phyloP scores from a whole-genome alignment of 1,140 invertebrate genomes.

The Coelopa frigida region DNA sequence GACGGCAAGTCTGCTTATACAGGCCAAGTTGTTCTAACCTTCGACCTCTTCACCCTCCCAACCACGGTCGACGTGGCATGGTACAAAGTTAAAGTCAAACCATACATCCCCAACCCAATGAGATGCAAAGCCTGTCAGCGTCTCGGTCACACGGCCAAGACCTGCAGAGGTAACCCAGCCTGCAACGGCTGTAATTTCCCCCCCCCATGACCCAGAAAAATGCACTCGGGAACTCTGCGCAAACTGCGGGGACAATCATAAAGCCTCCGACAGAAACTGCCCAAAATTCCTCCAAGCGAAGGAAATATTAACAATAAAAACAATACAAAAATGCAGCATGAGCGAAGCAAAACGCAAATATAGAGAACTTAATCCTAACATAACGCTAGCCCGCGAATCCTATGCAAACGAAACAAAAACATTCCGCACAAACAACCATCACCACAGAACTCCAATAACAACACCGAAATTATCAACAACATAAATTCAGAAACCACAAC shows the following conservation, averaged over 20 bases:
- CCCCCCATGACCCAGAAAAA: not conserved
- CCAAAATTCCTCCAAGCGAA: constrained; percentile 3
- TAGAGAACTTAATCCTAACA: not conserved
- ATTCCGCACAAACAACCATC: too few relatives aligned
- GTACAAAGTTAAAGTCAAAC: constrained; percentile 5
- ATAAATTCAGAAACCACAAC: too few relatives aligned
- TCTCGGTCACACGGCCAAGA: constrained; percentile 3
- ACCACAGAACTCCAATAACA: too few relatives aligned
- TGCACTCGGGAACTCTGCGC: constrained; percentile 2
- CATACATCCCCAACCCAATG: constrained; percentile 9
- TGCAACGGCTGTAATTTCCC: constrained; percentile 7
- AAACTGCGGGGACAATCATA: too few relatives aligned
- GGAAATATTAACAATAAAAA: constrained; percentile 8
- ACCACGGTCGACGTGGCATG: constrained; percentile 1
- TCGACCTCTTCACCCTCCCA: constrained; percentile 1
- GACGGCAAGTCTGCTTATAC: not conserved
- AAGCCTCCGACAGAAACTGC: constrained; percentile 5
- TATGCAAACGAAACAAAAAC: too few relatives aligned
- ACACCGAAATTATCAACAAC: too few relatives aligned
- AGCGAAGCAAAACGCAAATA: constrained; percentile 1
- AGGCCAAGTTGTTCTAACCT: too few relatives aligned
- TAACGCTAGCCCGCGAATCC: too few relatives aligned
- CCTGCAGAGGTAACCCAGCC: not conserved
- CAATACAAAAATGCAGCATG: not conserved
- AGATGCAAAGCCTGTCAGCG: constrained; percentile 7